These are phyloP conservation scores for Clinocottus analis DNA, from an alignment of 2,113 vertebrate species.

Conservation along the genomic window DNA sequence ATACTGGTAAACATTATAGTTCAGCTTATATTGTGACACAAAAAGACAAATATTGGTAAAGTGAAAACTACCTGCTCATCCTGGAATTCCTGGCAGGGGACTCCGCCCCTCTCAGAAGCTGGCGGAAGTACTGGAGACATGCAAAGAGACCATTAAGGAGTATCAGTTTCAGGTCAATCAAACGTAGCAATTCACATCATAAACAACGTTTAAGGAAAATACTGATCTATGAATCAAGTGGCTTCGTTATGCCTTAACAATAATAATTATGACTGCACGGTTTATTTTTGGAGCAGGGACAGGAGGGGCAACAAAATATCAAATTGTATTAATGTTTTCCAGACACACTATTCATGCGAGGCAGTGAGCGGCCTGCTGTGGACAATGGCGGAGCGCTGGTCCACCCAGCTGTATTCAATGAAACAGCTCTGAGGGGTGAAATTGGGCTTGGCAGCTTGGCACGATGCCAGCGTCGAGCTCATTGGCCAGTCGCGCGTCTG, in stretches of 20 bases:
- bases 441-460: constrained; percentile 71
- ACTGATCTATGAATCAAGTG: background rate
- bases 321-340: constrained; percentile 37
- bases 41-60: background rate
- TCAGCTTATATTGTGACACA: background rate
- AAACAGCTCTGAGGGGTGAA: constrained; percentile 66
- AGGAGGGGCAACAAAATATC: background rate
- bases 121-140: constrained; percentile 91
- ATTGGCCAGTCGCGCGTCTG: constrained; percentile 55
- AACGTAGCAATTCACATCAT: background rate
- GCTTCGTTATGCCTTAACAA: background rate
- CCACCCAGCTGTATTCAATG: constrained; percentile 63
- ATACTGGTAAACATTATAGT: background rate
- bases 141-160: constrained; percentile 3
- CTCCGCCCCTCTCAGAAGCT: constrained; percentile 94
- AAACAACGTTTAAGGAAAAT: background rate
- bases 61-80: constrained; percentile 89
- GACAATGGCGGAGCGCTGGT: constrained; percentile 57
- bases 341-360: constrained; percentile 40
- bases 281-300: constrained; percentile 19
- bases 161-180: background rate
- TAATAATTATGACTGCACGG: background rate
- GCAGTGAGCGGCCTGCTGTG: constrained; percentile 44
- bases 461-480: constrained; percentile 51
- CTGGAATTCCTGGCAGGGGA: constrained; percentile 95